Percentiles rank a stretch among this genome's conserved stretches.
phyloP scores from a whole-genome alignment of 2,888 invertebrate genomes.

The Pristionchus entomophagus region DNA sequence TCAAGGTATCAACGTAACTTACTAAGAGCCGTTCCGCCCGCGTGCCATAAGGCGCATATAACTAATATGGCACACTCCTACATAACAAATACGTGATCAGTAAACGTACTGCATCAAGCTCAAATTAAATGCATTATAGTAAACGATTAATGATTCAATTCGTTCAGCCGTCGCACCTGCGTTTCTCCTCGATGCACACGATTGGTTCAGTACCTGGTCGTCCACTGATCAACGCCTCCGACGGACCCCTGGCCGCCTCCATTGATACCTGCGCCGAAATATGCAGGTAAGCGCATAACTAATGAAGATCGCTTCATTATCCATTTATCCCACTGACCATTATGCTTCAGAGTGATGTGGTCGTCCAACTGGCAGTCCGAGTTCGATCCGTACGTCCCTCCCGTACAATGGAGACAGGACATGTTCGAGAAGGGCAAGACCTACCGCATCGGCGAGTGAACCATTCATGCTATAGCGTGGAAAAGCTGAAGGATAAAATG shows the following conservation, averaged over 20 bases:
- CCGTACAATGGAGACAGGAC: constrained; percentile 64
- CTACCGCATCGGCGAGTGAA: constrained; percentile 51
- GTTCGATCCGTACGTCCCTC: constrained; percentile 68
- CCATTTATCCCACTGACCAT: not conserved
- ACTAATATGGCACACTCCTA: no score
- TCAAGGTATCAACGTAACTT: constrained; percentile 62
- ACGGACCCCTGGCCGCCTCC: constrained; percentile 67
- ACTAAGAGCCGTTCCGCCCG: no score
- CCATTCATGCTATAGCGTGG: no score
- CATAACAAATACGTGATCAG: no score
- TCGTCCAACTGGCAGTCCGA: constrained; percentile 53
- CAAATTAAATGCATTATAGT: no score
- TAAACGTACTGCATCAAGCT: no score
- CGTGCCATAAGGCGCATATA: no score
- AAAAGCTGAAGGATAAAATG: no score
- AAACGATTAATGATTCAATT: not conserved
- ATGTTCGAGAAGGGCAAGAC: constrained; percentile 53
- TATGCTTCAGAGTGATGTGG: not conserved
- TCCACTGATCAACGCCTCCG: no score
- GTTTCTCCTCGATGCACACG: constrained; percentile 64
- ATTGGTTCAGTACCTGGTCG: constrained; percentile 67
- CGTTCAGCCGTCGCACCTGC: constrained; percentile 60
- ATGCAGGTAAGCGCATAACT: constrained; percentile 42
- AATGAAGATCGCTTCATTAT: no score
- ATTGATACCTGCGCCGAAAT: constrained; percentile 63